Evolutionary conservation across 2,797 vertebrate species (phyloP), one percentile per base, ranked within the genome.

Genomic region (Melanotaenia maccullochi): DNA sequence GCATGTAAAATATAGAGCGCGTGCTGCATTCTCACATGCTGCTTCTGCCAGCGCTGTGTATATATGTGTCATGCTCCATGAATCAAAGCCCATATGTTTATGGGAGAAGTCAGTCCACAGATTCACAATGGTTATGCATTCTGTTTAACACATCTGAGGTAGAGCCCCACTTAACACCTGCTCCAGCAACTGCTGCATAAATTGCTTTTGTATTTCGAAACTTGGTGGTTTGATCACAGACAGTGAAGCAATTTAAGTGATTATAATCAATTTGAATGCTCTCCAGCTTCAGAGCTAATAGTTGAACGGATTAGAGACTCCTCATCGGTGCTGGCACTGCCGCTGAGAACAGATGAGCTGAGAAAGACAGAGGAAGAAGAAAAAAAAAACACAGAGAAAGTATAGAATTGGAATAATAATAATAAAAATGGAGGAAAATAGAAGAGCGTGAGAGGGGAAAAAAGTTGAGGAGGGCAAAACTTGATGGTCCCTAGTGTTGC

Each of bases 201-300:
- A 74, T 52, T 6, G 32, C 77, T 86, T 84, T 80, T 85, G 75
- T 62, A 40, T 81, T 76, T 84, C 71, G 80, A 86, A 90, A 78
- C 58, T 76, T 8, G 3, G 58, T 9, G 47, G 62, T 87, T 89
- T 85, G 72, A 85, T 92, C 87, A 87, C 87, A 93, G 88, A 85
- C 78, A 9, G 64, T 32, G 12, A 83, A 79, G 87, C 89, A 87
- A 89, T 92, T 83, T 77, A 85, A 82, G 86, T 83, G 87, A 93
- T 93, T 92, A 75, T 78, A 87, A 92, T 93, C 82, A 73, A 73
- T 90, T 90, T 83, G 85, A 89, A 90, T 82, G 84, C 90, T 79
- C 79, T 85, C 79, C 84, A 86, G 81, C 83, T 88, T 89, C 83
- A 78, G 75, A 85, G 78, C 81, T 87, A 85, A 90, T 87, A 75